These are phyloP conservation scores for Leptoclinus maculatus DNA, from an alignment of 2,797 vertebrate genomes.

Conservation along the genomic window DNA sequence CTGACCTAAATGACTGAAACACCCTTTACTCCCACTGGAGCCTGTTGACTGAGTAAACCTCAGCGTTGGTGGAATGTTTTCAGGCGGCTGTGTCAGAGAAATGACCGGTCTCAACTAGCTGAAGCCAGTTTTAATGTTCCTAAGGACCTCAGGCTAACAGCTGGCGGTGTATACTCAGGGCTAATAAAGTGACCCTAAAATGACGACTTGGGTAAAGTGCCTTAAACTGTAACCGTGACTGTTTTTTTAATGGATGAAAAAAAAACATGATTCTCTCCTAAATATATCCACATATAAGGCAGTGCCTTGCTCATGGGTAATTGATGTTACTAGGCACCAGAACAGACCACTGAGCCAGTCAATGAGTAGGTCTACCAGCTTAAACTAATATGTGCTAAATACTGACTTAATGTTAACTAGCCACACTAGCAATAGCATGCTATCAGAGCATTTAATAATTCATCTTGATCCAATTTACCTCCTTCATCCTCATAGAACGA, in stretches of 20 bases:
- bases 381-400: background rate
- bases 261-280: background rate
- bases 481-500: background rate
- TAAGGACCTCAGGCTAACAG: constrained; percentile 48
- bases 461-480: background rate
- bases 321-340: background rate
- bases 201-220: constrained; percentile 40
- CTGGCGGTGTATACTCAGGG: constrained; percentile 55
- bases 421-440: background rate
- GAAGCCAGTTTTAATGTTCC: constrained; percentile 52
- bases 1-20: constrained; percentile 28
- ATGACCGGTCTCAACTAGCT: constrained; percentile 47
- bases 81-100: background rate
- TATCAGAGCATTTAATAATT: background rate
- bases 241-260: constrained; percentile 31
- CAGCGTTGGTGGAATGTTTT: constrained; percentile 10
- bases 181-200: constrained; percentile 56
- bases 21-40: background rate
- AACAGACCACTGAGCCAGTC: background rate
- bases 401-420: background rate
- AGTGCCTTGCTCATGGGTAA: background rate
- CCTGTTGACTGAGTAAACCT: constrained; percentile 30
- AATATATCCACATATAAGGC: background rate
- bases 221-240: constrained; percentile 34
- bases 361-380: background rate